Evolutionary conservation across 2,797 vertebrate species (phyloP).

Genomic region (Paedocypris micromegethes): DNA sequence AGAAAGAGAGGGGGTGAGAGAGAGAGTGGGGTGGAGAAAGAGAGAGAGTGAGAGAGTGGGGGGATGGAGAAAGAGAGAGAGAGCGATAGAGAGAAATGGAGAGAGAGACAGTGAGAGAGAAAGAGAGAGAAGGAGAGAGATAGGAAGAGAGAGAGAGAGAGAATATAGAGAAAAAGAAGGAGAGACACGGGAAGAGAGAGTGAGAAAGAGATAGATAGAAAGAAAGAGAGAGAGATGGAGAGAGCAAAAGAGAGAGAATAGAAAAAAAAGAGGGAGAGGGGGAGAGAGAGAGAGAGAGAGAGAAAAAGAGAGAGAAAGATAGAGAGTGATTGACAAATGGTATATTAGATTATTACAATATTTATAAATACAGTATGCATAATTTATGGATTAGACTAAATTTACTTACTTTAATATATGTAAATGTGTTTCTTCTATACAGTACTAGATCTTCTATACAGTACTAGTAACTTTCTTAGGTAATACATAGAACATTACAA

Average conservation of each 20-base stretch:
- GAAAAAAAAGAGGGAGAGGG: not conserved
- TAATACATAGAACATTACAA: too few relatives aligned
- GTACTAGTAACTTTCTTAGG: too few relatives aligned
- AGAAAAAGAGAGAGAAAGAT: not conserved
- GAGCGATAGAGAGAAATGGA: not conserved
- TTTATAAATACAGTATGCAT: too few relatives aligned
- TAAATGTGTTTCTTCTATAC: too few relatives aligned
- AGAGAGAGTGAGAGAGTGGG: not conserved
- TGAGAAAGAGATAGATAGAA: not conserved
- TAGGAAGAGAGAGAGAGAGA: slow-evolving; percentile 2
- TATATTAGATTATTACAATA: too few relatives aligned
- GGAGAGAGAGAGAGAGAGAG: slow-evolving; percentile 8
- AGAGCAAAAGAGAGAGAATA: too few relatives aligned
- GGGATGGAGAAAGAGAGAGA: slow-evolving; percentile 4
- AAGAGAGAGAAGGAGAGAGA: not conserved
- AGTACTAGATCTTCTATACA: too few relatives aligned
- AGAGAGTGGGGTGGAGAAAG: not conserved
- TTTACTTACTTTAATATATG: too few relatives aligned
- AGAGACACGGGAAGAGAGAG: too few relatives aligned
- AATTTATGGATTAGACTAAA: too few relatives aligned
- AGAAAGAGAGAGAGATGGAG: slow-evolving; percentile 5
- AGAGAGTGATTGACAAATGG: too few relatives aligned
- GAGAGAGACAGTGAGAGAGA: slow-evolving; percentile 9
- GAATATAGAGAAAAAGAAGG: too few relatives aligned
- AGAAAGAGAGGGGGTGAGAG: slow-evolving; percentile 19